Base-by-base conservation (phyloP, 2,113 vertebrate species). In the Scophthalmus maximus region DNA sequence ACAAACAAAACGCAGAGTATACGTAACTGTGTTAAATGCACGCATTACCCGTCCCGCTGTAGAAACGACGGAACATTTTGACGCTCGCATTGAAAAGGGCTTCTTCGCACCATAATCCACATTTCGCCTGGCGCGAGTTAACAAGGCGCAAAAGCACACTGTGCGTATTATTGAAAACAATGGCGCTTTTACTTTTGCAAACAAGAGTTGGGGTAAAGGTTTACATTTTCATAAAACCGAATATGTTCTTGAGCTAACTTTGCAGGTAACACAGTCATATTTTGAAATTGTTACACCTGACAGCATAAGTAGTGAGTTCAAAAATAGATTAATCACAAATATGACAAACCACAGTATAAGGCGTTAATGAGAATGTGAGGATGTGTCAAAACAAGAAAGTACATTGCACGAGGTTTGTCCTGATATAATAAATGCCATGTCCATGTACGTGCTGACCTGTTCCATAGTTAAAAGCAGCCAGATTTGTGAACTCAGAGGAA, bases 1-100 rank as follows among this genome's bases (percentile, higher is more conserved):
- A 81, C 56, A 76, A 68, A 70, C 42, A 59, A 49, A 58, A 63
- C 58, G 26, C 6, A 8, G 34, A 34, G 38, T 17, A 42, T 38
- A n/a, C n/a, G 59, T 53, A 11, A 40, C 60, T 8, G 42, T 14
- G 34, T 52, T 25, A 57, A 68, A 65, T 51, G 20, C 26, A 34
- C 51, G 32, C 38, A 34, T 57, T 40, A 56, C 22, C 30, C 66
- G 11, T 47, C 26, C 68, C 6, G 46, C 67, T n/a, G 47, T 25
- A 32, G 46, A 49, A 57, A 27, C 22, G 15, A 32, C 7, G 3
- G 20, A 38, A 50, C n/a, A 52, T 40, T 50, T 44, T 5, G 2
- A 38, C 23, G 22, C 36, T 49, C 50, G 22, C 6, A 20, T 26
- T n/a, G n/a, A 18, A 40, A 57, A 23, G 1, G 1, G 15, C 9